Percentiles rank a stretch among this genome's conserved stretches.
Evolutionary conservation across 2,113 vertebrate genomes (phyloP).

Genomic region (Campylorhamphus procurvoides): DNA sequence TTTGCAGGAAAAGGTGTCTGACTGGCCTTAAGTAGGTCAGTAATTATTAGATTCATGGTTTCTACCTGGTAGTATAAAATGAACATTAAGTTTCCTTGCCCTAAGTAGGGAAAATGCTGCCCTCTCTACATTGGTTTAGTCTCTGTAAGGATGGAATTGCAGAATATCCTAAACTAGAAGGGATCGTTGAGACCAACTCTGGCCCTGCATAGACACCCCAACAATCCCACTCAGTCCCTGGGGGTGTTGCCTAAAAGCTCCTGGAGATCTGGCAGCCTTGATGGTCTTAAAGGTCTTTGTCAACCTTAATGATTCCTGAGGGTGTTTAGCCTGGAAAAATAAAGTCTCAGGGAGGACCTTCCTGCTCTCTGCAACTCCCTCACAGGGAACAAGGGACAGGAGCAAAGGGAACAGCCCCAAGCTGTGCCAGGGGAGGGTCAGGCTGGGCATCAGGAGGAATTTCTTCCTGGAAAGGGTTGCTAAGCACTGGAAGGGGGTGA

Average conservation of each 20-base stretch:
- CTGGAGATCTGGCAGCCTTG: background rate
- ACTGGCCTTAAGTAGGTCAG: slow-evolving; percentile 28
- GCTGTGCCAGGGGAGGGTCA: background rate
- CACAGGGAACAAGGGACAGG: background rate
- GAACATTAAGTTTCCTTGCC: background rate
- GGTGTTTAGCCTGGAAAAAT: background rate
- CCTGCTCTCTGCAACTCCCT: background rate
- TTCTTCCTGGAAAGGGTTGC: background rate
- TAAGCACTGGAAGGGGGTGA: background rate
- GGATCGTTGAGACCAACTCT: background rate
- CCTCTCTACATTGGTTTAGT: background rate
- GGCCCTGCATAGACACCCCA: background rate
- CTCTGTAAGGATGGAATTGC: background rate
- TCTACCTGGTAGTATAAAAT: background rate
- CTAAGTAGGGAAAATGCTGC: background rate
- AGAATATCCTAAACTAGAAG: background rate
- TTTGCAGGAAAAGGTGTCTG: background rate
- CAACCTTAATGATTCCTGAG: background rate
- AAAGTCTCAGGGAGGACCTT: background rate
- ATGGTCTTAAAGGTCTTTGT: background rate
- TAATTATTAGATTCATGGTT: background rate
- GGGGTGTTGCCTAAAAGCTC: background rate
- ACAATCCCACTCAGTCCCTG: background rate
- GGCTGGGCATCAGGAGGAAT: background rate
- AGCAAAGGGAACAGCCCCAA: background rate